Conservation (phyloP, 2,113 vertebrate species). For the Alethe diademata region DNA sequence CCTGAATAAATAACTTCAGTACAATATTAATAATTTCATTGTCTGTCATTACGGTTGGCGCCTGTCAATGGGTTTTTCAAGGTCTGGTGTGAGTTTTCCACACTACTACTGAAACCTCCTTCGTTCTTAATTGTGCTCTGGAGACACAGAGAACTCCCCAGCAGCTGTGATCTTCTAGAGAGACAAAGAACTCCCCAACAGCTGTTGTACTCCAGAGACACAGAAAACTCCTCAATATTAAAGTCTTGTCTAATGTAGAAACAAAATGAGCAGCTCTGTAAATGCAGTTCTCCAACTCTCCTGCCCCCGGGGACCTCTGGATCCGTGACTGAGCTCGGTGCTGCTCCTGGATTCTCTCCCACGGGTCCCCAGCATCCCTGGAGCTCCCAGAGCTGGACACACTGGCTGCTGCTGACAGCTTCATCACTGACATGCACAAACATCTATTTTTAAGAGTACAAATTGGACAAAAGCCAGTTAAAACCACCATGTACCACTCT, state of each 20-base stretch:
- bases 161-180: neutral
- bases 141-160: neutral
- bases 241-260: neutral
- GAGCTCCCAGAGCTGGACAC: neutral
- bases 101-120: neutral
- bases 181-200: neutral
- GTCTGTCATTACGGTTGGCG: neutral
- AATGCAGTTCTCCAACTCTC: neutral
- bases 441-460: neutral
- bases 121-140: fast-evolving
- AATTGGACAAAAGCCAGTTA: neutral
- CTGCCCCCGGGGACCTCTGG: fast-evolving
- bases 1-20: neutral
- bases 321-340: fast-evolving
- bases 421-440: fast-evolving
- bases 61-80: fast-evolving
- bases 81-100: neutral
- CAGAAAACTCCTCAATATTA: too few species aligned
- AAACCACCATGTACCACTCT: fast-evolving
- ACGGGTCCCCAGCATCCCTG: fast-evolving
- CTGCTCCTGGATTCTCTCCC: neutral
- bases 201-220: neutral
- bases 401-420: neutral
- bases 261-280: neutral
- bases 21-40: fast-evolving